Evolutionary conservation across 2,797 vertebrate genomes (phyloP), one percentile per base, ranked within the genome.

Genomic region (Gymnoscopelus braueri): DNA sequence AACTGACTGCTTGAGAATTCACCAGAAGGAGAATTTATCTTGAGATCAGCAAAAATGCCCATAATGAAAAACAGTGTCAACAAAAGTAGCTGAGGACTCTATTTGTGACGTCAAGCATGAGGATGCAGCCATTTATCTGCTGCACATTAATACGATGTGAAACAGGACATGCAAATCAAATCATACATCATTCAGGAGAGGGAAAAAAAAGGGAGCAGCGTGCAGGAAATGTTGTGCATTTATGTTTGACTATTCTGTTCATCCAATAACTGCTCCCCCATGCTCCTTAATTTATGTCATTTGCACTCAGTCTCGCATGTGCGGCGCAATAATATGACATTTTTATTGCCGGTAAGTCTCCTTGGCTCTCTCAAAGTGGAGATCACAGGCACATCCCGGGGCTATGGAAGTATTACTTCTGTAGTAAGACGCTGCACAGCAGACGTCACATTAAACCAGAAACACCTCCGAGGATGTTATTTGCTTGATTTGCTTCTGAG

Each of bases 401-500:
- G 90, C 86, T 78, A 82, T 62, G 73, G 82, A 58, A 64, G 86
- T 72, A 85, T 89, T 78, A 80, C 78, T 8, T 83, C 72, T 80
- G 81, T 81, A 65, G 78, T 71, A 79, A 77, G 67, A 82, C 75
- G 47, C 69, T 2, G 23, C 63, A 61, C 81, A 68, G 76, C 74
- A 84, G 78, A 79, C 83, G 76, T 83, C 82, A 75, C 76, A 83
- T 84, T 88, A 82, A 86, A 83, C 78, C 74, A 60, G 71, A 71
- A 72, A 72, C 78, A 83, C 79, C 80, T 86, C 71, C 52, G 11
- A 75, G 75, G 78, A 79, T 71, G 72, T 72, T 84, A 82, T 86
- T 84, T 84, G 81, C 84, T 86, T 88, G 84, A 87, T 89, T 89
- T 86, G 82, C 60, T 81, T 84, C 81, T 75, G 61, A 79, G 78